A percentile compares a stretch with the other conserved stretches of the same genome.
phyloP scores from a whole-genome alignment of 2,888 invertebrate genomes.

The Steromphala cineraria region DNA sequence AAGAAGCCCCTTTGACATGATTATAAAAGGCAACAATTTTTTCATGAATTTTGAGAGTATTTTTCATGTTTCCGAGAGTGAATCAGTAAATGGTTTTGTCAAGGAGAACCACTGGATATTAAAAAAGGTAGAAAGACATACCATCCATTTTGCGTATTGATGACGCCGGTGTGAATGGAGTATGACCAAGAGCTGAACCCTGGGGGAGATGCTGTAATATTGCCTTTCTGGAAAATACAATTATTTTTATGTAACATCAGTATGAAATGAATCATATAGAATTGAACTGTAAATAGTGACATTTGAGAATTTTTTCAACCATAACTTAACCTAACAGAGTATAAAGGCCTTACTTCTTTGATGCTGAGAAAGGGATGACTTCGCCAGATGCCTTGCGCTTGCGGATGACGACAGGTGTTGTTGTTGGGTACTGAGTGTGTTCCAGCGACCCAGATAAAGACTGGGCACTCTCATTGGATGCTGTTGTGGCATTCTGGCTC shows the following conservation, averaged over 20 bases:
- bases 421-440: background rate
- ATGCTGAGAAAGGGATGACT: conserved; percentile 62
- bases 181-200: conserved; percentile 60
- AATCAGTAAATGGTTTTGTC: background rate
- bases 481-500: conserved; percentile 17
- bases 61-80: background rate
- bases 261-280: background rate
- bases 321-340: background rate
- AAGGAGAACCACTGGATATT: background rate
- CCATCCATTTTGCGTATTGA: conserved; percentile 44
- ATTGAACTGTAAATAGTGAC: background rate
- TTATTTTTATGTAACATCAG: too few species aligned
- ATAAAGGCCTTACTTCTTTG: conserved; percentile 63
- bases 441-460: conserved; percentile 16
- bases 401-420: conserved; percentile 66
- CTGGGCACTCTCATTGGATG: conserved; percentile 19
- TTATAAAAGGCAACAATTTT: background rate
- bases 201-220: conserved; percentile 69
- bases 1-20: too few species aligned
- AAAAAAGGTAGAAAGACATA: background rate
- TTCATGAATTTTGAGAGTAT: background rate
- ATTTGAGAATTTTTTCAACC: background rate
- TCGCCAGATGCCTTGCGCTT: conserved; percentile 62
- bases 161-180: conserved; percentile 67
- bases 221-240: conserved; percentile 62